A percentile compares a stretch with the other conserved stretches of the same genome.
These are phyloP conservation scores for Megalopta genalis DNA, from an alignment of 1,140 invertebrate species.

Conservation along the genomic window DNA sequence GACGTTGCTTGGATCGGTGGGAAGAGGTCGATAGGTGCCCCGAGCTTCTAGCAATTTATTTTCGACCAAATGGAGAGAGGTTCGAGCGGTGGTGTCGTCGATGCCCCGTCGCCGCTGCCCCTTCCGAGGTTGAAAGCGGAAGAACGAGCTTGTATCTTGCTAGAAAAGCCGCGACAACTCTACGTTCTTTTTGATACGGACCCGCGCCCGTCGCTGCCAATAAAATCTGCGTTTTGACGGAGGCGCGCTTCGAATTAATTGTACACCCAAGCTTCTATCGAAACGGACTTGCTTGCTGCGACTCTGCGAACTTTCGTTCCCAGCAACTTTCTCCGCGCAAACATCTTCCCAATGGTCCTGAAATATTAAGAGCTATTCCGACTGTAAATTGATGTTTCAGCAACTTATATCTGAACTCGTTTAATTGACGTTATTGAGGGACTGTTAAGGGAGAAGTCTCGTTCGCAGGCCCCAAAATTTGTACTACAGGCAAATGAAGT, in stretches of 20 bases:
- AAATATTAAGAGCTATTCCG: too few species aligned
- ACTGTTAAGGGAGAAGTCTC: too few species aligned
- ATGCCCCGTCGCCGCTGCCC: constrained; percentile 11
- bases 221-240: constrained; percentile 60
- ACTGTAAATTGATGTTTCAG: too few species aligned
- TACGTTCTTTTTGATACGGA: constrained; percentile 58
- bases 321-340: neutral
- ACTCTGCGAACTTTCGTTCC: neutral
- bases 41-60: constrained; percentile 60
- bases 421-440: too few species aligned
- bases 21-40: neutral
- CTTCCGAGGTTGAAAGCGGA: constrained; percentile 37
- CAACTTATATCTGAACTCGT: too few species aligned
- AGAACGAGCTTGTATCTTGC: constrained; percentile 28
- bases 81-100: constrained; percentile 44
- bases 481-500: too few species aligned
- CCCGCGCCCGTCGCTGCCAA: constrained; percentile 39
- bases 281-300: neutral
- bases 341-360: too few species aligned
- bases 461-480: too few species aligned
- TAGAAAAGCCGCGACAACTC: neutral
- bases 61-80: constrained; percentile 56
- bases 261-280: neutral
- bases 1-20: neutral
- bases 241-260: constrained; percentile 49